Evolutionary conservation across 2,797 vertebrate species (phyloP).

Genomic region (Clarias laeviceps): DNA sequence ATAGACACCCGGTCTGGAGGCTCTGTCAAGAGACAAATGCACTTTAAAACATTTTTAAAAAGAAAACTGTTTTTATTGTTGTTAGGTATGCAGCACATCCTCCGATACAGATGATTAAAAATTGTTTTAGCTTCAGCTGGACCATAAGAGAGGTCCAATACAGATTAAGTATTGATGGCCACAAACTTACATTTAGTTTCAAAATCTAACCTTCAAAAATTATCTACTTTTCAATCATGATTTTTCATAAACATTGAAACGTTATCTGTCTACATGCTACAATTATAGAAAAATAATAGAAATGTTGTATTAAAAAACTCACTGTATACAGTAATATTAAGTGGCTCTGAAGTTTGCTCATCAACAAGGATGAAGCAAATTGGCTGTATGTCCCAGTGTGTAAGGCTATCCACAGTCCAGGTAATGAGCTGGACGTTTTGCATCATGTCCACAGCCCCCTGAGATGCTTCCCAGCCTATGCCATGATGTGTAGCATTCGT

Average conservation of each 20-base stretch:
- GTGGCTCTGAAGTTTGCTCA: accelerated
- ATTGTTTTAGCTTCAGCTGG: neutral
- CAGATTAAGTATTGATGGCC: neutral
- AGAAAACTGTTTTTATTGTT: neutral
- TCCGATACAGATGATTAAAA: neutral
- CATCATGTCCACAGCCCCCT: accelerated
- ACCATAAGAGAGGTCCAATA: neutral
- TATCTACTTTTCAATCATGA: neutral
- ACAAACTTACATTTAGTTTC: neutral
- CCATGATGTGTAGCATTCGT: accelerated
- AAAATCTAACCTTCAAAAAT: neutral
- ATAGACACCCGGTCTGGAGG: slow-evolving; percentile 46
- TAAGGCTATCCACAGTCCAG: slow-evolving; percentile 58
- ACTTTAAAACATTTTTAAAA: neutral
- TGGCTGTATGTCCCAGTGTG: slow-evolving; percentile 12
- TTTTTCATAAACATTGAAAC: neutral
- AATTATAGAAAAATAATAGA: neutral
- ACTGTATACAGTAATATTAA: slow-evolving; percentile 40
- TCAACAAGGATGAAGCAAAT: neutral
- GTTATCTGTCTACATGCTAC: neutral
- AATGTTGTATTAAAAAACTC: slow-evolving; percentile 11
- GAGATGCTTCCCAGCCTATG: slow-evolving; percentile 64
- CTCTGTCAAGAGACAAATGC: slow-evolving; percentile 57
- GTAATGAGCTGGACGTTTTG: neutral
- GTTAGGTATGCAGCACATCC: neutral